Evolutionary conservation across 2,113 vertebrate species (phyloP).

Genomic region (Hylia prasina): DNA sequence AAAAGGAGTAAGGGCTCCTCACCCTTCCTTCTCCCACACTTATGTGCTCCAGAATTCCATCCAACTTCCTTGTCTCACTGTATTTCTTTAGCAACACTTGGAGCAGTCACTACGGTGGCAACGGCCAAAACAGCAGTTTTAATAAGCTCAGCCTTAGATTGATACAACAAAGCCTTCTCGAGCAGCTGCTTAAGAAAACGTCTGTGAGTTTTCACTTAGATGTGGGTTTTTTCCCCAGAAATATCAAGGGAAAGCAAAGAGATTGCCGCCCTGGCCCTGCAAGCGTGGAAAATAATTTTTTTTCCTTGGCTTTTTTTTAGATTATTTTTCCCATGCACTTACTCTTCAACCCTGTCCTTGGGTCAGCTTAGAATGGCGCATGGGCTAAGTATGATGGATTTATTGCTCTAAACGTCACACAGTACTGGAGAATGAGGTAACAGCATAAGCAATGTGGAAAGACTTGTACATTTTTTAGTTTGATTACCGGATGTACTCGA

Average conservation of each 20-base stretch:
- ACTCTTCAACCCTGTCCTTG: not conserved
- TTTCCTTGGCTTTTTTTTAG: not conserved
- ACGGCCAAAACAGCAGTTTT: not conserved
- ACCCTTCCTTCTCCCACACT: not conserved
- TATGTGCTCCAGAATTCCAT: not conserved
- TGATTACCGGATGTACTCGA: not conserved
- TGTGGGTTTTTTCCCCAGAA: not conserved
- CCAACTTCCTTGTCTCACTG: not conserved
- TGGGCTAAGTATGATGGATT: not conserved
- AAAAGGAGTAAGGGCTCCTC: not conserved
- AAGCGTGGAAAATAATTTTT: not conserved
- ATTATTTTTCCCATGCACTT: not conserved
- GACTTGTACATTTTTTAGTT: not conserved
- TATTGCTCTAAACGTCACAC: not conserved
- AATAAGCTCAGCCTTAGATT: not conserved
- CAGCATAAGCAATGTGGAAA: not conserved
- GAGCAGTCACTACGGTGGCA: not conserved
- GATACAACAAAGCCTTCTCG: not conserved
- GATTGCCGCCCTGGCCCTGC: not conserved
- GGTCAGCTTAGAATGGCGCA: not conserved
- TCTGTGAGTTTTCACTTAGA: not conserved
- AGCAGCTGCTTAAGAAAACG: not conserved
- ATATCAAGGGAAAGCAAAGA: not conserved
- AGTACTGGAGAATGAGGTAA: not conserved
- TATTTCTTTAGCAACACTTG: not conserved